Evolutionary conservation across 2,113 vertebrate species (phyloP), one percentile per base, ranked within the genome.

Genomic region (Micronisus gabar): DNA sequence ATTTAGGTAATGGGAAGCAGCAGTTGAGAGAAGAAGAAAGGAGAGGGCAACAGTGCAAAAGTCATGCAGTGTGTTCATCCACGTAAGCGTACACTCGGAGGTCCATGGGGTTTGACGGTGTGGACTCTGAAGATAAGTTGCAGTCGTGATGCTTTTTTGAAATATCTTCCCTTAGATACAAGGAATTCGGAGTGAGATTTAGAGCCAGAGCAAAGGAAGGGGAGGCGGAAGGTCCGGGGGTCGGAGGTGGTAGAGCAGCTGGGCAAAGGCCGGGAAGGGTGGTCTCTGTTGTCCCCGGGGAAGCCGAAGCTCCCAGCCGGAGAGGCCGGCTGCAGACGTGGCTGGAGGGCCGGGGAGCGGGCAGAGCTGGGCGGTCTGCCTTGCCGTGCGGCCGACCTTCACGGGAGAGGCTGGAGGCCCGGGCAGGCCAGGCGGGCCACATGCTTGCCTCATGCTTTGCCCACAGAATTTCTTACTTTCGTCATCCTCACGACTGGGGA

Each of bases 361-460:
- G 30, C 81, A 85, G 59, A 50, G 27, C 80, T 13, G 62, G 53
- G 36, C 27, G 30, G 4, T 25, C 65, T 4, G 3, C 10, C 18
- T 25, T 65, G 52, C 34, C 7, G 0, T 66, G 34, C 0, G 0
- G 18, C 19, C 1, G 0, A 5, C 19, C 15, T 58, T 62, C 43
- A 23, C 22, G 26, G 67, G 25, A 58, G 62, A 67, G 43, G 22
- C 56, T n/a, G 71, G 41, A 62, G 16, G 75, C 27, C 10, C 4
- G 2, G 66, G 50, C 55, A 43, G 58, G n/a, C 41, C 62, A 16
- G 43, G 26, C 6, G 5, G 70, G 27, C 26, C n/a, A 34, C 27
- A 15, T 2, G 23, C 30, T 87, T 45, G 20, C 15, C 43, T 78
- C 0, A 0, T 3, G 2, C n/a, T 59, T 32, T 81, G 41, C 15